phyloP scores from a whole-genome alignment of 2,888 invertebrate genomes.

The Tipula confusa region DNA sequence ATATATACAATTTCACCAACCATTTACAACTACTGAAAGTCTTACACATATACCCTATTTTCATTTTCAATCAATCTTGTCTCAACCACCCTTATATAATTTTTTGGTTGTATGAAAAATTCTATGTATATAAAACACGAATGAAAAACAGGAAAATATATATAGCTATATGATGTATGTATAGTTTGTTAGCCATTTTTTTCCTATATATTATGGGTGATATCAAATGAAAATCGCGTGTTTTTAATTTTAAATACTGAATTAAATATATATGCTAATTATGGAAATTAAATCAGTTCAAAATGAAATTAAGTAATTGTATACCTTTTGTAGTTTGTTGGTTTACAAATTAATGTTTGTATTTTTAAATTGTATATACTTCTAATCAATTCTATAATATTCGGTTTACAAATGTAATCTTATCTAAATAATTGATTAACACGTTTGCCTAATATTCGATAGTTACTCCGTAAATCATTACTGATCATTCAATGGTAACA shows the following conservation, averaged over 20 bases:
- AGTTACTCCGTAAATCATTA: no score
- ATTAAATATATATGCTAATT: neutral
- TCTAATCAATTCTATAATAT: no score
- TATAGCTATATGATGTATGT: no score
- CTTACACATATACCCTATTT: neutral
- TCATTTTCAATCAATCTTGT: constrained; percentile 12
- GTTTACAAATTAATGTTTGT: neutral
- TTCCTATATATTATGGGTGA: neutral
- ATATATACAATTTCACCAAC: neutral
- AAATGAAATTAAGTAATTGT: neutral
- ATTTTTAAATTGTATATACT: no score
- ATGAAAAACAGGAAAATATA: neutral
- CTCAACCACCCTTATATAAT: neutral
- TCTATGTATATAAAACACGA: neutral
- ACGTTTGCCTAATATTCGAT: no score
- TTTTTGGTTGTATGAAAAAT: neutral
- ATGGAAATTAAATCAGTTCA: neutral
- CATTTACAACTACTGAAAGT: neutral
- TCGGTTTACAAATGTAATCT: no score
- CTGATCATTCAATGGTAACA: no score
- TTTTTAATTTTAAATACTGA: neutral
- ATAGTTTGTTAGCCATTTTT: constrained; percentile 16
- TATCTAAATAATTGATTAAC: no score
- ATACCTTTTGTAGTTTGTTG: neutral
- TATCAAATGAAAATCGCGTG: neutral